phyloP scores from a whole-genome alignment of 92 coral and sea anemone genomes.

The Palythoa grandiflora region DNA sequence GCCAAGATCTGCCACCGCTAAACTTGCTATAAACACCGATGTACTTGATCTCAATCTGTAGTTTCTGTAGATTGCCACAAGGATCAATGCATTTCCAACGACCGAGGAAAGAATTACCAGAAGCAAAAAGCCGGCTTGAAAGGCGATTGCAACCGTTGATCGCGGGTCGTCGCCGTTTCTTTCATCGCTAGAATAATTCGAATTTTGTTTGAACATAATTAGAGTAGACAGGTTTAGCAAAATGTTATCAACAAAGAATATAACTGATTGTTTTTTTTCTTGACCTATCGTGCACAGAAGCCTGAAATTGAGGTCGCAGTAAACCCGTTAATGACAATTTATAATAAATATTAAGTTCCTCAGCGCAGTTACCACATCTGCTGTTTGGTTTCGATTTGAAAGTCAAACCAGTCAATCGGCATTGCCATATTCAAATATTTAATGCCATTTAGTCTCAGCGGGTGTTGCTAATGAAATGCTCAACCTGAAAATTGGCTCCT shows the following conservation, averaged over 20 bases:
- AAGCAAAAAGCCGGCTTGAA: constrained; percentile 76
- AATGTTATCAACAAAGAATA: not conserved
- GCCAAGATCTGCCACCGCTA: constrained; percentile 87
- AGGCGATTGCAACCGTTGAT: constrained; percentile 61
- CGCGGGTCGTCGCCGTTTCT: constrained; percentile 59
- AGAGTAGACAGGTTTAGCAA: not conserved
- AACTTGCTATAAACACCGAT: constrained; percentile 81
- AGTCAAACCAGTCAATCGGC: not conserved
- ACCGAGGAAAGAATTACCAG: constrained; percentile 80
- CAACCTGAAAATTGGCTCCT: not conserved
- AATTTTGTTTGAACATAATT: not conserved
- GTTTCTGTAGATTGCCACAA: constrained; percentile 81
- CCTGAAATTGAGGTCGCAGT: not conserved
- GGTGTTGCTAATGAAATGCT: not conserved
- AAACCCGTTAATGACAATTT: not conserved
- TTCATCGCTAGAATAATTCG: not conserved
- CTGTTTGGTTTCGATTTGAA: not conserved
- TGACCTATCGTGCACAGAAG: not conserved
- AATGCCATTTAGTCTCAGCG: not conserved
- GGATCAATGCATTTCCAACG: constrained; percentile 78
- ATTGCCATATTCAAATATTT: not conserved
- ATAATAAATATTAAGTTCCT: not conserved
- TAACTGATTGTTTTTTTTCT: not conserved
- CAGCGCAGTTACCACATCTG: not conserved
- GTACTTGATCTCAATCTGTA: constrained; percentile 74